Evolutionary conservation across 1,140 invertebrate species (phyloP).

Genomic region (Drosophila fuyamai): DNA sequence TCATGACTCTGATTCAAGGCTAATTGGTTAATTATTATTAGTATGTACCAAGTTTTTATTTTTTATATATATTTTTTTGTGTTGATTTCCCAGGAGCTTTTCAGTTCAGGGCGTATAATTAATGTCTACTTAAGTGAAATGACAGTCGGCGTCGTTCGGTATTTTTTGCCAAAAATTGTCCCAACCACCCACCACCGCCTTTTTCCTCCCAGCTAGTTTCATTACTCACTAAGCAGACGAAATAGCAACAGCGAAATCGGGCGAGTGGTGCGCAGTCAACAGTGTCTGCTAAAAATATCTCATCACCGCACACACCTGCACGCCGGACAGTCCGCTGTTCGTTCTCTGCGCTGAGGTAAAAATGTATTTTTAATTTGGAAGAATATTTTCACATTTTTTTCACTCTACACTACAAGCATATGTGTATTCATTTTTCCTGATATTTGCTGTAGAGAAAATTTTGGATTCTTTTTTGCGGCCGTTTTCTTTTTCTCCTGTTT

Average conservation of each 20-base stretch:
- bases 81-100: constrained; percentile 22
- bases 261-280: constrained; percentile 65
- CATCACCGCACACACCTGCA: constrained; percentile 77
- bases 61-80: constrained; percentile 32
- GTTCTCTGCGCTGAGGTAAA: constrained; percentile 67
- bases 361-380: constrained; percentile 82
- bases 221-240: constrained; percentile 78
- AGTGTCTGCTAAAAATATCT: constrained; percentile 69
- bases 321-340: constrained; percentile 24
- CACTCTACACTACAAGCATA: constrained; percentile 1
- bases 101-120: constrained; percentile 66
- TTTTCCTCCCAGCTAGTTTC: constrained; percentile 55
- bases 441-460: constrained; percentile 33
- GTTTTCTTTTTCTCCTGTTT: constrained; percentile 38
- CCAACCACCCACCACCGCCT: constrained; percentile 1
- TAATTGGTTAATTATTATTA: not conserved
- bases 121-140: constrained; percentile 81
- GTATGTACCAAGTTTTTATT: not conserved
- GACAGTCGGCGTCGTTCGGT: constrained; percentile 50
- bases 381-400: constrained; percentile 63
- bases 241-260: constrained; percentile 49
- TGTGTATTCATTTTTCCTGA: constrained; percentile 23
- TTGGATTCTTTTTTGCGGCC: constrained; percentile 29
- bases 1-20: not conserved
- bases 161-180: constrained; percentile 12